These are phyloP conservation scores for Amblyopsis rosae DNA, from an alignment of 2,113 vertebrate genomes.

Conservation along the genomic window DNA sequence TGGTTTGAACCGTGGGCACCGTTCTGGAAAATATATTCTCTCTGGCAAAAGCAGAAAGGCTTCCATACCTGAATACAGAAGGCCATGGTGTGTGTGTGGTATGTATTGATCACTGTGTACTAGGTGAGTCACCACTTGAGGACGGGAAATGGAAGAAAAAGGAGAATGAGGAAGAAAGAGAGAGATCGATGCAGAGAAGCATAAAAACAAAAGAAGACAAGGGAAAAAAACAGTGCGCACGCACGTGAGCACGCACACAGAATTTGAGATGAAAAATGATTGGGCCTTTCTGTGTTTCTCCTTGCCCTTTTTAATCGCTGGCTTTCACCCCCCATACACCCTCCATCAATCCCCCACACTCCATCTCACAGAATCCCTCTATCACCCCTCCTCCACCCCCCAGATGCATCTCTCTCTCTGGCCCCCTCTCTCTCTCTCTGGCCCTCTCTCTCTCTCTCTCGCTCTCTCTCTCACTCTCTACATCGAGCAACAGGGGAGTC, in stretches of 20 bases:
- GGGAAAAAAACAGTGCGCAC: background rate
- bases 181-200: background rate
- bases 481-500: slow-evolving; percentile 16
- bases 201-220: background rate
- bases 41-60: slow-evolving; percentile 22
- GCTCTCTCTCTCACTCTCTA: slow-evolving; percentile 30
- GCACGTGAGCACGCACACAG: background rate
- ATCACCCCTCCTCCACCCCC: background rate
- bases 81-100: slow-evolving; percentile 9
- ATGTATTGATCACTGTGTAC: slow-evolving; percentile 44
- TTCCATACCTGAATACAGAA: slow-evolving; percentile 39
- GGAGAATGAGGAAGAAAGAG: slow-evolving; percentile 23
- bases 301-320: slow-evolving; percentile 33
- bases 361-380: background rate
- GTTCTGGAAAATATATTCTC: slow-evolving; percentile 47
- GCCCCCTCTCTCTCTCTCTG: background rate
- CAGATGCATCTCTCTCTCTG: background rate
- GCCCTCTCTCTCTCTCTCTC: slow-evolving; percentile 29
- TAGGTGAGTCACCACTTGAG: slow-evolving; percentile 54
- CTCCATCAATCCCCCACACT: background rate
- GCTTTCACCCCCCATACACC: slow-evolving; percentile 59
- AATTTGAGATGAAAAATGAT: background rate
- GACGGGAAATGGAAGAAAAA: slow-evolving; percentile 53
- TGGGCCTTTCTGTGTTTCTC: slow-evolving; percentile 65
- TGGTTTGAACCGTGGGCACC: slow-evolving; percentile 40